Conservation (phyloP, 2,113 vertebrate species). For the Polypterus senegalus region DNA sequence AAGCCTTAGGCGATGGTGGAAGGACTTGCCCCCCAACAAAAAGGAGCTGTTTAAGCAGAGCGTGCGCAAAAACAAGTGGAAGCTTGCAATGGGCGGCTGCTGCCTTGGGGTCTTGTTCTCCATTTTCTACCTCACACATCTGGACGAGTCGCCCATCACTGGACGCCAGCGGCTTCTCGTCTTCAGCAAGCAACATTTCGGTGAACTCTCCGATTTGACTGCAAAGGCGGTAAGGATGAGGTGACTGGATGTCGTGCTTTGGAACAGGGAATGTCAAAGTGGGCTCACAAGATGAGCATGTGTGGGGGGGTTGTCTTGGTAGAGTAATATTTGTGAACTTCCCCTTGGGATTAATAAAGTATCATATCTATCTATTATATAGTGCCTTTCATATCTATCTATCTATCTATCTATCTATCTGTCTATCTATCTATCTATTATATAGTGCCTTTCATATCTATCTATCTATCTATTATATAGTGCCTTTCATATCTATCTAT, state of each 20-base stretch:
- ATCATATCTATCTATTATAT: too few species aligned
- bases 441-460: too few species aligned
- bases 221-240: conserved; percentile 59
- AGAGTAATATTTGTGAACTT: too few species aligned
- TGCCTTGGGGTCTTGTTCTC: conserved; percentile 49
- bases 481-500: too few species aligned
- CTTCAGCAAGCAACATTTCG: conserved; percentile 70
- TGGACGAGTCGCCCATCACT: conserved; percentile 82
- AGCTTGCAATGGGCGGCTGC: conserved; percentile 43
- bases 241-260: not conserved
- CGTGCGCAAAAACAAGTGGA: conserved; percentile 64
- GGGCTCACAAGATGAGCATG: too few species aligned
- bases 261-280: too few species aligned
- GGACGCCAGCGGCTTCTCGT: conserved; percentile 72
- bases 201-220: conserved; percentile 63
- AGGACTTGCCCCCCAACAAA: conserved; percentile 67
- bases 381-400: too few species aligned
- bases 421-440: too few species aligned
- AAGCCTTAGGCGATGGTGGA: conserved; percentile 91
- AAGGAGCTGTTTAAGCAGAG: conserved; percentile 61
- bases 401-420: too few species aligned
- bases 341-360: too few species aligned
- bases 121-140: conserved; percentile 71
- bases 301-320: too few species aligned
- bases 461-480: too few species aligned